phyloP scores from a whole-genome alignment of 2,113 vertebrate species.

The Tiliqua scincoides region DNA sequence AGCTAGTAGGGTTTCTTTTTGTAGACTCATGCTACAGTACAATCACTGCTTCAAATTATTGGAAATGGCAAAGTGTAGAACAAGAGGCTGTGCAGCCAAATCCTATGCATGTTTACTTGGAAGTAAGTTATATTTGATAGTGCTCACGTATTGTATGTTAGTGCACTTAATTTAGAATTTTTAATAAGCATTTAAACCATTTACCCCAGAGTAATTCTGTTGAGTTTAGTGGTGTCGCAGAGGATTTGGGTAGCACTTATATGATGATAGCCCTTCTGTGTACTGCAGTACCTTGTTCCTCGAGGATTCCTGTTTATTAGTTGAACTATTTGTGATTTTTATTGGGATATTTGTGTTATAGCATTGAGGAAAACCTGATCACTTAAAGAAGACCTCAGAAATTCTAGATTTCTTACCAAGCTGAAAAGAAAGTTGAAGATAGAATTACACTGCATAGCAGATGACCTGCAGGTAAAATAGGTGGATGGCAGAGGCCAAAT shows the following conservation, averaged over 20 bases:
- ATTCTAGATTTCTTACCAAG: neutral
- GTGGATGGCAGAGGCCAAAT: neutral
- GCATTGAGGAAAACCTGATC: neutral
- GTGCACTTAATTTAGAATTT: neutral
- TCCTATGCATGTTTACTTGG: no score
- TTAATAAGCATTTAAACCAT: neutral
- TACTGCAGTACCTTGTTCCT: neutral
- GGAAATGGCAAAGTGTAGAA: neutral
- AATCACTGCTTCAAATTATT: no score
- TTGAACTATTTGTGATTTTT: neutral
- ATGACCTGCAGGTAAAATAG: accelerated
- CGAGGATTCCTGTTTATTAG: neutral
- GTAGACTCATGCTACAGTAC: no score
- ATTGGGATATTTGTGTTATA: neutral
- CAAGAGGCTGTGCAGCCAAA: neutral
- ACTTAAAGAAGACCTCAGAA: neutral
- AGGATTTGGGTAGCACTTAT: neutral
- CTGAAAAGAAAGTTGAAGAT: neutral
- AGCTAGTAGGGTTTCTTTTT: no score
- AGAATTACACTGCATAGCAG: neutral
- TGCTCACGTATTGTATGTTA: neutral
- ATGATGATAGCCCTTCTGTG: neutral
- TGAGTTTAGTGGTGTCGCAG: neutral
- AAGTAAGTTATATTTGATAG: no score
- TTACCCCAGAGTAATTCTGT: neutral